These are phyloP conservation scores for Amaurobius ferox DNA, from an alignment of 2,888 invertebrate genomes.

Conservation along the genomic window DNA sequence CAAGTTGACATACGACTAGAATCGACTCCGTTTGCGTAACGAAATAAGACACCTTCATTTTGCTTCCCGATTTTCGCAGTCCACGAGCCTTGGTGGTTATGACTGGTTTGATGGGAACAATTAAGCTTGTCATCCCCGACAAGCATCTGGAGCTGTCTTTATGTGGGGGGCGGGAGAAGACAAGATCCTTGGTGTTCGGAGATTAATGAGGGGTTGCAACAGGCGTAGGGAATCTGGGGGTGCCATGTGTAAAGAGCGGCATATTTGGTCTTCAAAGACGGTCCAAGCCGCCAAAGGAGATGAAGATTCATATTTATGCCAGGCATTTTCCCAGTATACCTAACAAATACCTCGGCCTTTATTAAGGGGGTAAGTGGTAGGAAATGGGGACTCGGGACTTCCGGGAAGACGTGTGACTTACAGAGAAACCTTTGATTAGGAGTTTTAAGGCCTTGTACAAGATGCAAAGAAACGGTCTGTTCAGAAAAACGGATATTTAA, in stretches of 20 bases:
- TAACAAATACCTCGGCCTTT: slow-evolving; percentile 13
- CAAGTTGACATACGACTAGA: not conserved
- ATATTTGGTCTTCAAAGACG: slow-evolving; percentile 40
- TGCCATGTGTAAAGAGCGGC: slow-evolving; percentile 54
- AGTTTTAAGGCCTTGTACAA: slow-evolving; percentile 34
- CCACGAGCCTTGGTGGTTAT: slow-evolving; percentile 22
- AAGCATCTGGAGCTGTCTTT: not conserved
- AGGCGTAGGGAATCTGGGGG: slow-evolving; percentile 15
- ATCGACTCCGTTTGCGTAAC: not conserved
- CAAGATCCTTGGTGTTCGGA: slow-evolving; percentile 43
- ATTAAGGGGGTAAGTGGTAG: slow-evolving; percentile 33
- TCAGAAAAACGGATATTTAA: slow-evolving; percentile 7
- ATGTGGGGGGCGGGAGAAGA: not conserved
- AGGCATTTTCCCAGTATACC: slow-evolving; percentile 34
- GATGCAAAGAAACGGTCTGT: slow-evolving; percentile 23
- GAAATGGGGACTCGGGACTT: slow-evolving; percentile 42
- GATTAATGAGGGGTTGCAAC: slow-evolving; percentile 63
- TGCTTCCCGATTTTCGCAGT: not conserved
- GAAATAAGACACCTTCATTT: slow-evolving; percentile 8
- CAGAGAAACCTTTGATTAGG: slow-evolving; percentile 53
- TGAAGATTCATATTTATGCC: slow-evolving; percentile 54
- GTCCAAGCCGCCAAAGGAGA: slow-evolving; percentile 53
- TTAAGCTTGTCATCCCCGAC: slow-evolving; percentile 43
- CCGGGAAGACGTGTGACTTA: slow-evolving; percentile 62
- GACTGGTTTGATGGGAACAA: slow-evolving; percentile 62